Base-by-base conservation (phyloP, 2,797 vertebrate genomes). In the Ibycter americanus region DNA sequence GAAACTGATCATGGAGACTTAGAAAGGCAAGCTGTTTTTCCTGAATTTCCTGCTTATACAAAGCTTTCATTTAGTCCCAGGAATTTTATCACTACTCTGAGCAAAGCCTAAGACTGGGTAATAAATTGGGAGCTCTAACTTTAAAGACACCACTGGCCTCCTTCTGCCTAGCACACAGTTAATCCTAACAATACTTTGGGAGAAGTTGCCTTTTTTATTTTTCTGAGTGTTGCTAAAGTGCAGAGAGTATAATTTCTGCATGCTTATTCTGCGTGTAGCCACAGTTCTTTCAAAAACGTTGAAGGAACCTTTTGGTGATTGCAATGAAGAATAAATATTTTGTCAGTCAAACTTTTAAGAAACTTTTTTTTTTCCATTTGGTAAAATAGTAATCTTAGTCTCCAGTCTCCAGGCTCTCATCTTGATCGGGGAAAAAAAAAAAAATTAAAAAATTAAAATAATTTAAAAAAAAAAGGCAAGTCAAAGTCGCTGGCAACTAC, bases 31-130 rank as follows among this genome's bases (percentile, higher is more conserved):
- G 73, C 65, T 87, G 67, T 44, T 90, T 90, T 83, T 85, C 91
- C 87, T 79, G 46, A 94, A 83, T 86, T 97, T 97, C 83, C 93
- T 95, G 81, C 86, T 95, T 87, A 68, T 78, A 91, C 76, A 93
- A 93, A 89, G 83, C 68, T 93, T 95, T 95, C 65, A 79, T 94
- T 97, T 93, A 96, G 61, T 95, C 85, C 14, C 36, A 86, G 71
- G 62, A 95, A 66, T 42, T 95, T 90, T 83, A 83, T 89, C 46
- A 42, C 47, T 46, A n/a, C 61, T 49, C 44, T 72, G 34, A 82
- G 34, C 49, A 91, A 78, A 93, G 27, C 16, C 25, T 74, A 67
- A 83, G n/a, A 78, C 47, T 56, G 18, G 27, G 13, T 44, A 58
- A 88, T 52, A 82, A 80, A 89, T 29, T 26, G 38, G 26, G 62